Base-by-base conservation (phyloP, 1,140 invertebrate genomes). In the Cryptotermes secundus region DNA sequence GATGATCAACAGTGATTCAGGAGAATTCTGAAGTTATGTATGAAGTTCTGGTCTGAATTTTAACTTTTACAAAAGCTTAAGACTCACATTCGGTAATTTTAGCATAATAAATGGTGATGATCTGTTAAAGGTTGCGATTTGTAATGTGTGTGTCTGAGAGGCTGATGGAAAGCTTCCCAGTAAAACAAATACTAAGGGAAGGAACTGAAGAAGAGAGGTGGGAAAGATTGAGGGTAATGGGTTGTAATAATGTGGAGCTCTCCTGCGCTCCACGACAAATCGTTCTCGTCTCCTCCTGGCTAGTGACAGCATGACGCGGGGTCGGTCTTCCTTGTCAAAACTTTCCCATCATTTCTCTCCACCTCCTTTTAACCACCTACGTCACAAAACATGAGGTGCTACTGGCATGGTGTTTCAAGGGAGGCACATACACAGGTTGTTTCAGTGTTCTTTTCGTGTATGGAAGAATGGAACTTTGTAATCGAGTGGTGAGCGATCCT, bases 291-390 rank as follows among this genome's bases (percentile, higher is more conserved):
- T 81, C 36, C 80, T 80, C 80, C 42, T 80, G 80, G 80, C 42
- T 34, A 34, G 35, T 81, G 80, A 81, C 80, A 81, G 80, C 80
- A 19, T 81, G 80, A 81, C 80, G 80, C 26, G 34, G 59, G 59
- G 26, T n/a, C 4, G 59, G 59, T 72, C 59, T 72, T 38, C 80
- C 35, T 35, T 81, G 80, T 81, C 80, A 81, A 81, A 81, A 81
- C 80, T 81, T 81, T 81, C 34, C 19, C 80, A 81, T 81, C 80
- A 81, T 81, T 81, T 81, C 80, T 81, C 80, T 81, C 34, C 42
- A 36, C 80, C 80, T 45, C 12, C 42, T 49, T 1, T 45, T 45
- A 38, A 19, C 42, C 34, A 72, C 26, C 80, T 45, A 35, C n/a
- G 34, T 81, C 80, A 81, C 42, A 81, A 24, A 45, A 81, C 35